Conservation (phyloP, 2,113 vertebrate genomes). For the Spheniscus mendiculus region DNA sequence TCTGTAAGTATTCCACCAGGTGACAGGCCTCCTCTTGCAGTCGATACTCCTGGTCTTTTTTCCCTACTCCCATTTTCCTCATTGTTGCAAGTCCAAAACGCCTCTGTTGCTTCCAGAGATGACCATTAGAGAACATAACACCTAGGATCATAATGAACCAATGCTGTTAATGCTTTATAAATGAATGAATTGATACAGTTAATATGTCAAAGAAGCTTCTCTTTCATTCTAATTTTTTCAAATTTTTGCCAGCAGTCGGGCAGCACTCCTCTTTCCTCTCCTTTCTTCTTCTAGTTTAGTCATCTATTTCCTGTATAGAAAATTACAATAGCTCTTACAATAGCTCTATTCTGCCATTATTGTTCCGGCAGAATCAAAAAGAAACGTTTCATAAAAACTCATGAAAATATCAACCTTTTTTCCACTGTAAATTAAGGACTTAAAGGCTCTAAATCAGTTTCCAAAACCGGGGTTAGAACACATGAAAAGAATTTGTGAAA, state of each 20-base stretch:
- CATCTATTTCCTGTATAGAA: neutral
- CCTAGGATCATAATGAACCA: neutral
- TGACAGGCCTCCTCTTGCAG: neutral
- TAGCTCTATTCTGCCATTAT: neutral
- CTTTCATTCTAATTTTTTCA: neutral
- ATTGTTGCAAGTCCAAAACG: conserved; percentile 7
- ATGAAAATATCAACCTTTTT: neutral
- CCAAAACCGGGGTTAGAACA: neutral
- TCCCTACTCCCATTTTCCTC: conserved; percentile 33
- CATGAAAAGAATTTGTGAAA: neutral
- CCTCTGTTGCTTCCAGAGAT: conserved; percentile 30
- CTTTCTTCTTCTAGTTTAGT: neutral
- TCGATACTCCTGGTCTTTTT: neutral
- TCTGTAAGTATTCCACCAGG: neutral
- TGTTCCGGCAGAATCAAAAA: neutral
- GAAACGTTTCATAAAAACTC: neutral
- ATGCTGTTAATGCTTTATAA: neutral
- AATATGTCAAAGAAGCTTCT: neutral
- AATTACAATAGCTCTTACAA: neutral
- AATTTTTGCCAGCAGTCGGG: neutral
- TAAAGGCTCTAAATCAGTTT: neutral
- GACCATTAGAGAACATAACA: conserved; percentile 12
- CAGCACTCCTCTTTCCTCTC: neutral
- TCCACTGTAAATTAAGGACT: neutral
- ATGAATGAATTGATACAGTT: neutral